Conservation (phyloP, 2,113 vertebrate genomes). For the Lophura nycthemera region DNA sequence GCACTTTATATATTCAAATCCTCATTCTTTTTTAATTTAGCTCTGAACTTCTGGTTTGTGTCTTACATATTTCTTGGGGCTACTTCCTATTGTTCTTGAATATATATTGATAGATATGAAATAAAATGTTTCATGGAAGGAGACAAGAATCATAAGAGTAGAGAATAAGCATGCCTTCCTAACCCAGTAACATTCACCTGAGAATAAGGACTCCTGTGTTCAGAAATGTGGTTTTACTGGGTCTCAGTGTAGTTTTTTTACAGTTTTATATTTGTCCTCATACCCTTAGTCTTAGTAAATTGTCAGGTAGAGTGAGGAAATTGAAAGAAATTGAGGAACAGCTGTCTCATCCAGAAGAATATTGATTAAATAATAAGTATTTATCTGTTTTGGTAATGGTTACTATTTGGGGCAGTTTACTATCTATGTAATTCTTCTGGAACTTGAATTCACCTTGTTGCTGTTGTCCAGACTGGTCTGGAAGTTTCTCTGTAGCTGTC, state of each 20-base stretch:
- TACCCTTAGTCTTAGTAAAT: background rate
- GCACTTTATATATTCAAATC: background rate
- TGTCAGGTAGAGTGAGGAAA: background rate
- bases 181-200: background rate
- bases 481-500: background rate
- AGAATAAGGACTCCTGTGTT: background rate
- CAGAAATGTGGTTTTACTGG: background rate
- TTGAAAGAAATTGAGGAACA: background rate
- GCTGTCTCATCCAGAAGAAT: background rate
- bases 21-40: background rate
- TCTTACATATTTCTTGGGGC: background rate
- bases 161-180: background rate
- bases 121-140: background rate
- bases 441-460: background rate
- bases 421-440: background rate
- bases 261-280: background rate
- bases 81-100: background rate
- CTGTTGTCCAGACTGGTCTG: background rate
- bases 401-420: background rate
- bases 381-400: background rate
- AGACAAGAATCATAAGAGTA: background rate
- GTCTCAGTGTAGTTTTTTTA: background rate
- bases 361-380: background rate
- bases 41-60: background rate
- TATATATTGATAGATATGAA: background rate